phyloP scores from a whole-genome alignment of 2,888 invertebrate species.

The Schizotus pectinicornis region DNA sequence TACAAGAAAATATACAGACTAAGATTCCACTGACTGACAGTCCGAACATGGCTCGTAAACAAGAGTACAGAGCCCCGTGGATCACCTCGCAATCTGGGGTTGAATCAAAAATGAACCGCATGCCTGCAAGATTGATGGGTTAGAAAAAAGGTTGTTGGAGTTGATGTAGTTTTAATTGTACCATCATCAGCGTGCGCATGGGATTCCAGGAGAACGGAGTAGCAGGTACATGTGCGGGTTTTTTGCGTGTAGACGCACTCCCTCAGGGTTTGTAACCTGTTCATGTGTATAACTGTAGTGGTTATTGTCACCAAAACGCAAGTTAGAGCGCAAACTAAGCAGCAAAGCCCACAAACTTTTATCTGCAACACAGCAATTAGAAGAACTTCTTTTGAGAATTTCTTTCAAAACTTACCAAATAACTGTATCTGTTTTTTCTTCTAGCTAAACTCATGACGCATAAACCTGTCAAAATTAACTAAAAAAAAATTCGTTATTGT shows the following conservation, averaged over 20 bases:
- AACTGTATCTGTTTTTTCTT: conserved; percentile 83
- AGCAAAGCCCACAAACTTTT: conserved; percentile 87
- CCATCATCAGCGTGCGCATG: conserved; percentile 68
- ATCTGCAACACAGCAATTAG: conserved; percentile 65
- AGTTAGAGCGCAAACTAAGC: conserved; percentile 83
- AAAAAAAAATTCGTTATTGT: conserved; percentile 47
- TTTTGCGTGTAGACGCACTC: conserved; percentile 86
- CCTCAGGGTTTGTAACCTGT: conserved; percentile 81
- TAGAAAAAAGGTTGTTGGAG: not conserved
- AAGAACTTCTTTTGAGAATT: not conserved
- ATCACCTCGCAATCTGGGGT: conserved; percentile 90
- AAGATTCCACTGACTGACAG: conserved; percentile 88
- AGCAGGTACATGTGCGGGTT: conserved; percentile 80
- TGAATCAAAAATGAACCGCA: conserved; percentile 83
- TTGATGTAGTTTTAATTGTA: conserved; percentile 40
- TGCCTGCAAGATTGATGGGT: conserved; percentile 58
- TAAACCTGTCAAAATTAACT: conserved; percentile 86
- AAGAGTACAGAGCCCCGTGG: conserved; percentile 87
- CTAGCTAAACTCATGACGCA: conserved; percentile 86
- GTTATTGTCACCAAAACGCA: conserved; percentile 90
- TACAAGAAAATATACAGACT: conserved; percentile 89
- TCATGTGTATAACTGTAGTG: conserved; percentile 91
- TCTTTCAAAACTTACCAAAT: conserved; percentile 73
- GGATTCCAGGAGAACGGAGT: conserved; percentile 73
- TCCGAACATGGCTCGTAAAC: conserved; percentile 88